Evolutionary conservation across 2,113 vertebrate species (phyloP).

Genomic region (Megaceryle torquata): DNA sequence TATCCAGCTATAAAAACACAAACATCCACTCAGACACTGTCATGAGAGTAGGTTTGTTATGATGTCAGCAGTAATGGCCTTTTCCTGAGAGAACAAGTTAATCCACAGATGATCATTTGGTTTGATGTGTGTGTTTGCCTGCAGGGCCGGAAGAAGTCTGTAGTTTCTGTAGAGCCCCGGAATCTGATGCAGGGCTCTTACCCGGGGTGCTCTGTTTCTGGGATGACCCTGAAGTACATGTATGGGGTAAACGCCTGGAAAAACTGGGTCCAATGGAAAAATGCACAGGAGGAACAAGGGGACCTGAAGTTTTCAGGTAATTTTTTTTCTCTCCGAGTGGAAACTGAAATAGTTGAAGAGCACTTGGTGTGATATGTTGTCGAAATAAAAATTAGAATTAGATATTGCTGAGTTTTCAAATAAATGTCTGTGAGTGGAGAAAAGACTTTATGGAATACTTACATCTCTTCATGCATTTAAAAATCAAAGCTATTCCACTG

Average conservation of each 20-base stretch:
- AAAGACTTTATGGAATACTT: not conserved
- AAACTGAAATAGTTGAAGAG: not conserved
- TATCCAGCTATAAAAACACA: not conserved
- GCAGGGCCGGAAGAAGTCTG: constrained; percentile 82
- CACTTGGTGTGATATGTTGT: not conserved
- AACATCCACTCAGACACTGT: not conserved
- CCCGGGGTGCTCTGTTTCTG: constrained; percentile 77
- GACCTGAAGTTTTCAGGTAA: constrained; percentile 83
- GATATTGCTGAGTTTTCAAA: not conserved
- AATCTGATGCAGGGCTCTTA: constrained; percentile 73
- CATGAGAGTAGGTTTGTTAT: not conserved
- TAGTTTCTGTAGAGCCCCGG: constrained; percentile 67
- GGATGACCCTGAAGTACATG: constrained; percentile 85
- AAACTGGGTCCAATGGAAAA: constrained; percentile 93
- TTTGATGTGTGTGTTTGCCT: not conserved
- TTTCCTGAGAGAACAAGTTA: not conserved
- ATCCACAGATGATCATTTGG: not conserved
- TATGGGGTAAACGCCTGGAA: constrained; percentile 96
- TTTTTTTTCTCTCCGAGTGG: not conserved
- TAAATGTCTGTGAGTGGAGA: not conserved
- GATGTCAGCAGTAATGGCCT: not conserved
- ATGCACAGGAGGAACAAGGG: constrained; percentile 83
- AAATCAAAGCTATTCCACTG: not conserved
- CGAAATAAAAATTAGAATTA: not conserved
- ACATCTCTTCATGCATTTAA: not conserved